Conservation (phyloP, 1,140 invertebrate species). For the Lerema accius region DNA sequence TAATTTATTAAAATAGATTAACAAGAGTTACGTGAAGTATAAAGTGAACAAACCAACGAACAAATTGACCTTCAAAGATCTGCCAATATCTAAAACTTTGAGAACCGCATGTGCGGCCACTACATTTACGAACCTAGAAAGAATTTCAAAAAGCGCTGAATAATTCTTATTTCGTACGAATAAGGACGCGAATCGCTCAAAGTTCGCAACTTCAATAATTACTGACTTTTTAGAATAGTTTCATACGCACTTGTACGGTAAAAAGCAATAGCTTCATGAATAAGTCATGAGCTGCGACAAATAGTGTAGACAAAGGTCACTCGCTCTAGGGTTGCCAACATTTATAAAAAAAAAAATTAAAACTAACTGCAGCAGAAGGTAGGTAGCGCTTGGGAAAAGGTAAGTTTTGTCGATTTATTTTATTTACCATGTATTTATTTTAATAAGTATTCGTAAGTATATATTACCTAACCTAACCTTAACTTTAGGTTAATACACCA, state of each 20-base stretch:
- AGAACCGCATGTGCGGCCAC: slow-evolving; percentile 5
- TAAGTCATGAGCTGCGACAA: slow-evolving; percentile 73
- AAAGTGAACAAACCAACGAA: no score
- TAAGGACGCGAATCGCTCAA: slow-evolving; percentile 42
- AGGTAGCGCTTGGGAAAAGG: no score
- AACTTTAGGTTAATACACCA: no score
- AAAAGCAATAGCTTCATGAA: slow-evolving; percentile 65
- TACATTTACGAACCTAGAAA: slow-evolving; percentile 15
- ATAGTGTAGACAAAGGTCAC: slow-evolving; percentile 73
- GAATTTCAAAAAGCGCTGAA: slow-evolving; percentile 20
- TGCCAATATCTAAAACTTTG: slow-evolving; percentile 3
- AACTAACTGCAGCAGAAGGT: no score
- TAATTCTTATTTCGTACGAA: slow-evolving; percentile 32
- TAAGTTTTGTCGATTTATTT: no score
- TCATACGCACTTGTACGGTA: slow-evolving; percentile 59
- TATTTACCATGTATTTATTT: no score
- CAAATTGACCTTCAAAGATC: neutral
- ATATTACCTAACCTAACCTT: no score
- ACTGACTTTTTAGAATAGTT: slow-evolving; percentile 40
- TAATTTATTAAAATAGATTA: no score
- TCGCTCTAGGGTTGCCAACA: no score
- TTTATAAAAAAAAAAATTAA: no score
- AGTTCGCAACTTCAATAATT: slow-evolving; percentile 24
- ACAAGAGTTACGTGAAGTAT: no score
- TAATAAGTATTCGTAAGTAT: no score